Evolutionary conservation across 2,888 invertebrate genomes (phyloP), one percentile per base, ranked within the genome.

Genomic region (Drosophila setosimentum): DNA sequence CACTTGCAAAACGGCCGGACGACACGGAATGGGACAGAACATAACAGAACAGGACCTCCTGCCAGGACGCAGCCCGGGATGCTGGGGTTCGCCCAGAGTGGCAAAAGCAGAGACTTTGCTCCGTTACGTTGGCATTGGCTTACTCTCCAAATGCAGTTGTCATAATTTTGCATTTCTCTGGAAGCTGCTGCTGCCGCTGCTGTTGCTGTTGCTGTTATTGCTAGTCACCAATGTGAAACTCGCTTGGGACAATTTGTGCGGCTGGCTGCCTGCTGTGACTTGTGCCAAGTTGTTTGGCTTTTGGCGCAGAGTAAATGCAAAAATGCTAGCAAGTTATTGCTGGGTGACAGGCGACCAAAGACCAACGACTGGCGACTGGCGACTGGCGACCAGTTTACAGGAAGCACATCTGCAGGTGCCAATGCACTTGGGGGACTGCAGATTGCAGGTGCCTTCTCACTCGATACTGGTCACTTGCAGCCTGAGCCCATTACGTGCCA

Each of bases 61-160:
- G 61, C 68, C 54, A 68, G 49, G 49, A 45, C 24, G n/a, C n/a
- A 40, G 67, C 64, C 16, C 30, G 35, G 50, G 62, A 42, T 49
- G 57, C 37, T 62, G 54, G 29, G 45, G 57, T 45, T 24, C 16
- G 53, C 53, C 49, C 58, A 24, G 32, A 16, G 40, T 60, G 45
- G 45, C 66, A 16, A n/a, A n/a, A 54, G 35, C 54, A 57, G 40
- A 55, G 61, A 50, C 51, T 49, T 64, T 53, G 64, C 48, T 42
- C 48, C 66, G 45, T 63, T 69, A 66, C 63, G 57, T 60, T 68
- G 68, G 53, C 74, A 60, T 80, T 73, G 73, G 83, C 83, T 86
- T 79, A 73, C 83, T 86, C 83, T 81, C 79, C 82, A 90, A 90
- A 86, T 89, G 90, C 89, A 90, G 90, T 87, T 86, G 90, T 90